Base-by-base conservation (phyloP, 2,113 vertebrate species). In the Alces alces region DNA sequence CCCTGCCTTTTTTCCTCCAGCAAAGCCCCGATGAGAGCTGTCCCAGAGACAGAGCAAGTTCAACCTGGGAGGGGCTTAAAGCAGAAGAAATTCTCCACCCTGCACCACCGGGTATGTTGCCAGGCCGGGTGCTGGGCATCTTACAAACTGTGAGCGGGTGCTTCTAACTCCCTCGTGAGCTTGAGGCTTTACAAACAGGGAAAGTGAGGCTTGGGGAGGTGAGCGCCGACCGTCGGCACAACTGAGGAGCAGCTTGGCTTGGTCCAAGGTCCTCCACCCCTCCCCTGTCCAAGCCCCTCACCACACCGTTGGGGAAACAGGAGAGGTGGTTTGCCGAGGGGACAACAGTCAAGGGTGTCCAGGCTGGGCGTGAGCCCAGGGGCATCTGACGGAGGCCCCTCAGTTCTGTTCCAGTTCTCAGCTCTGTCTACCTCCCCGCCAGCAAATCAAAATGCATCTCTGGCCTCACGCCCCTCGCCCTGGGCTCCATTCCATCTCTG, bases 371-470 rank as follows among this genome's bases (percentile, higher is more conserved):
- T 2, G 30, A 45, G 14, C 52, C 60, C 70, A 2, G 7, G 43
- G 11, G n/a, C 13, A 17, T 14, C 36, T 28, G 70, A 43, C 1
- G 1, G 27, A 3, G 12, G 15, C 11, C 70, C 39, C 39, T 43
- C 70, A 27, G 70, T 27, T 43, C 39, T 6, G 12, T 14, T 6
- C 21, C 66, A 23, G n/a, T 70, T 19, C 47, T 30, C 45, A 9
- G 52, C 4, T 52, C 7, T 0, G 27, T 5, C 47, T 13, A 0
- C 21, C 19, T 79, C 28, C 4, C 57, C 0, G 14, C 33, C 50
- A n/a, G 47, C 45, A 0, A 0, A n/a, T 15, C 2, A 2, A n/a
- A 28, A 16, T 0, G 5, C 7, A 0, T 4, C 43, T 14, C 47
- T 14, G 25, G 52, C 55, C 36, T 43, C 16, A 0, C 3, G 16